Base-by-base conservation (phyloP, 2,797 vertebrate species). In the Squalus acanthias region DNA sequence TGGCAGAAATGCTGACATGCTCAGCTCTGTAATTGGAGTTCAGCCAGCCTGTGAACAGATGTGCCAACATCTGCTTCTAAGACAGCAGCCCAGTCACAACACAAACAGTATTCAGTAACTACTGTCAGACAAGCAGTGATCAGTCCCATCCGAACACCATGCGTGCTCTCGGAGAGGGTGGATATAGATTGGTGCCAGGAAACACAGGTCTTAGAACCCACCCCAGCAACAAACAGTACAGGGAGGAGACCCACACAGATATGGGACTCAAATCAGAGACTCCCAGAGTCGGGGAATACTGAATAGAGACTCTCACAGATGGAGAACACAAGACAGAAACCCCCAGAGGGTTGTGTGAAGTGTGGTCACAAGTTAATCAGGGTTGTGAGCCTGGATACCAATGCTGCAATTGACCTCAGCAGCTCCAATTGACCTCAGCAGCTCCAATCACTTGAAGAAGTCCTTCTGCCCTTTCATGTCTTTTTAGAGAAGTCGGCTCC, bases 1-100 rank as follows among this genome's bases (percentile, higher is more conserved):
- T 85, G 82, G 82, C 79, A 85, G 39, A 85, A 39, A 39, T 67
- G 60, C 65, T 93, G n/a, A 93, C 63, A 67, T 69, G n/a, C n/a
- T 46, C 65, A 93, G 65, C n/a, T 69, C 8, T 93, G 89, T 39
- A 67, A 22, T 24, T 93, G 65, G 91, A 93, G 65, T 22, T 69
- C n/a, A 93, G 65, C 91, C 91, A 69, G n/a, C 91, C 7, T 93
- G 20, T 69, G 91, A 93, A 93, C 91, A 93, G 63, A 93, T 93
- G 65, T 46, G 39, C 39, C n/a, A 93, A 93, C 65, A 67, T 67
- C 91, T 67, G 91, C 39, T 85, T 67, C 63, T n/a, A 93, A 93
- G n/a, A 24, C 63, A 93, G 33, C 63, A 93, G 39, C 63, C 63
- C 20, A 39, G 3, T 67, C 63, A 93, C 88, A 91, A 63, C 29